phyloP scores from a whole-genome alignment of 2,888 invertebrate genomes.

The Sarcophaga variegata region DNA sequence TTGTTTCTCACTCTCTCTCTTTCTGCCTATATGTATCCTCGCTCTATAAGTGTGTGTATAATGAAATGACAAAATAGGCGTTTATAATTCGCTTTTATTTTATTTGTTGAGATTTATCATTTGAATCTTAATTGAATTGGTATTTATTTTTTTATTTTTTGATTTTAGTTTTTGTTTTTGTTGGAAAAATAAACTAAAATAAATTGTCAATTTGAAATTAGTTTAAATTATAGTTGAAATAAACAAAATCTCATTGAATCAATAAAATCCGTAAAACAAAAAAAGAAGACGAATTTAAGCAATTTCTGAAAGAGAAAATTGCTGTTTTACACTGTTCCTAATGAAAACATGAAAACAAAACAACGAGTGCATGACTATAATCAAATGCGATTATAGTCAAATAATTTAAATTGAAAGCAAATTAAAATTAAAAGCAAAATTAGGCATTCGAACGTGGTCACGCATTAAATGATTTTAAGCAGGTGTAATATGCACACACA shows the following conservation, averaged over 20 bases:
- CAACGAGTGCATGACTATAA: no score
- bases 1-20: neutral
- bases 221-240: constrained; percentile 19
- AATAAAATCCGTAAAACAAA: no score
- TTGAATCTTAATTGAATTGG: constrained; percentile 59
- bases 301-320: no score
- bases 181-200: neutral
- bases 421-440: no score
- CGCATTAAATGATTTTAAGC: no score
- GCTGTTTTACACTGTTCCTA: no score
- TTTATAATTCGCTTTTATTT: constrained; percentile 39
- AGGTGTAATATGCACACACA: no score
- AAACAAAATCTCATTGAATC: neutral
- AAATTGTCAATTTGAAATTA: neutral
- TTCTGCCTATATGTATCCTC: no score
- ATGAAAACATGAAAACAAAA: no score
- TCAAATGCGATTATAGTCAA: neutral
- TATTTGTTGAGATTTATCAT: constrained; percentile 58
- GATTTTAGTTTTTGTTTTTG: neutral
- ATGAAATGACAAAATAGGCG: constrained; percentile 17
- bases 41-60: neutral
- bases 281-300: neutral
- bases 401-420: neutral
- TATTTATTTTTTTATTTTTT: no score
- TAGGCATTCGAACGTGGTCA: no score